These are phyloP conservation scores for Catharus fuscescens DNA, from an alignment of 2,113 vertebrate species.

Conservation along the genomic window DNA sequence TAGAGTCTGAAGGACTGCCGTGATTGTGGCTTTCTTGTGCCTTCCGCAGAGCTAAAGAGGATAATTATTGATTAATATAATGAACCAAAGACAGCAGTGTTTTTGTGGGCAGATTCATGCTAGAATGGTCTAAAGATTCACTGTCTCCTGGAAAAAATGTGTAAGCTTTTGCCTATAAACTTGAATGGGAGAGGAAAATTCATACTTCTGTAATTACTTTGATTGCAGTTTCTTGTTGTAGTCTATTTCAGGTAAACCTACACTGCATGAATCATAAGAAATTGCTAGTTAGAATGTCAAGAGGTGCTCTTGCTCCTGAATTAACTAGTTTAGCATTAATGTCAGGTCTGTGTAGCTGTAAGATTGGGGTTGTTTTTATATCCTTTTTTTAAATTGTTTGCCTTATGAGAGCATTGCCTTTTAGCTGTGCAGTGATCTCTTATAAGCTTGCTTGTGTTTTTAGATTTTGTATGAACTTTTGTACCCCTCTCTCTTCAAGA, in stretches of 20 bases:
- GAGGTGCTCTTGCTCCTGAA: conserved; percentile 4
- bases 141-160: neutral
- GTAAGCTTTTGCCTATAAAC: neutral
- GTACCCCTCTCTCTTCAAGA: neutral
- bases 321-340: neutral
- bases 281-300: conserved; percentile 6
- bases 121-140: neutral
- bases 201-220: neutral
- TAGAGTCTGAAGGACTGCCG: neutral
- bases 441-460: neutral
- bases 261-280: neutral
- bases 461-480: neutral
- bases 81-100: neutral
- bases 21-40: neutral
- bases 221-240: neutral
- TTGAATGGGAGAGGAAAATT: neutral
- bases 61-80: neutral
- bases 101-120: neutral
- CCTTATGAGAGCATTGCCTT: neutral
- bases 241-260: neutral
- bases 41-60: neutral
- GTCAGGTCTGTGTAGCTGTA: neutral
- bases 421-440: neutral
- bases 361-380: neutral
- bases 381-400: neutral